phyloP scores from a whole-genome alignment of 2,113 vertebrate species.

The Antechinus stuartii region DNA sequence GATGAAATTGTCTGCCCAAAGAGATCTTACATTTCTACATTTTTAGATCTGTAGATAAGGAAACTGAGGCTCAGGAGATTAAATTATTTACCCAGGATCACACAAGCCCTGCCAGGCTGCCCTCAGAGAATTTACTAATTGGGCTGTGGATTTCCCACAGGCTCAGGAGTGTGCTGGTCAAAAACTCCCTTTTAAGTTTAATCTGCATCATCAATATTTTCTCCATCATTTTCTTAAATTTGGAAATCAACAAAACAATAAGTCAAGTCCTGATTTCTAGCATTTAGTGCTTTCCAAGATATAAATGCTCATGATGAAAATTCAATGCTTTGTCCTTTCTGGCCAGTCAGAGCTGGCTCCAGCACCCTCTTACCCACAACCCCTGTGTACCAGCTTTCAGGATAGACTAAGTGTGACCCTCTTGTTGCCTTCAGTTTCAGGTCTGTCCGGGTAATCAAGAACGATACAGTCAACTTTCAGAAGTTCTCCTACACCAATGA shows the following conservation, averaged over 20 bases:
- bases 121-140: background rate
- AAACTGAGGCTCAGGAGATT: background rate
- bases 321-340: background rate
- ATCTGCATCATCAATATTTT: background rate
- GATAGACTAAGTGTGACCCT: slow-evolving; percentile 6
- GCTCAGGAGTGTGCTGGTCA: background rate
- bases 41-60: background rate
- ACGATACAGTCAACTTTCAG: slow-evolving; percentile 92
- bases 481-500: slow-evolving; percentile 87
- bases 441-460: slow-evolving; percentile 94
- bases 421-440: slow-evolving; percentile 82
- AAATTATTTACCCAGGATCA: background rate
- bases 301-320: background rate
- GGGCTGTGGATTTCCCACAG: background rate
- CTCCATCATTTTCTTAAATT: background rate
- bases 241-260: background rate
- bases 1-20: background rate
- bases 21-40: background rate
- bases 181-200: background rate
- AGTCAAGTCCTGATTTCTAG: background rate
- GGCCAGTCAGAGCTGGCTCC: background rate
- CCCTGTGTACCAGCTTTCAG: background rate
- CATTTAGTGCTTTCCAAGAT: background rate
- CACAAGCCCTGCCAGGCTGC: background rate
- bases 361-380: background rate